Percentiles rank a stretch among this genome's conserved stretches.
phyloP scores from a whole-genome alignment of 1,140 invertebrate species.

The Sycophaga agraensis region DNA sequence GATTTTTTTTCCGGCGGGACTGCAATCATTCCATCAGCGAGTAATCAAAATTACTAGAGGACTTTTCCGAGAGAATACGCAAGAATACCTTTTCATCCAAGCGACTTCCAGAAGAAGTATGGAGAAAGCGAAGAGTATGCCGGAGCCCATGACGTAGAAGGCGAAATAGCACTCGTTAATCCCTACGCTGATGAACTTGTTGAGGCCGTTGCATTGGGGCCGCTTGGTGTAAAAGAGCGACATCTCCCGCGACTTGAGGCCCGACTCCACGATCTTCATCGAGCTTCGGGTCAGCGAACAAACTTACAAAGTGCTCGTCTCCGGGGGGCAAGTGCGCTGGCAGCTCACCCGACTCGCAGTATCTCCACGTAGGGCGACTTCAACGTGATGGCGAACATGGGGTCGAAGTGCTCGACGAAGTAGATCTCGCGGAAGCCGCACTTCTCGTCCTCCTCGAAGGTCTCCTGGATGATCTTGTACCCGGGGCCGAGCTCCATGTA shows the following conservation, averaged over 20 bases:
- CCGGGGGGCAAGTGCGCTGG: too few relatives aligned
- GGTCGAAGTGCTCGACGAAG: slow-evolving; percentile 62
- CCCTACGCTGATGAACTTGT: slow-evolving; percentile 62
- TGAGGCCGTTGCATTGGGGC: slow-evolving; percentile 59
- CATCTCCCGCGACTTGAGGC: slow-evolving; percentile 62
- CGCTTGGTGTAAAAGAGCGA: slow-evolving; percentile 62
- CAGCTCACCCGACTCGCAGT: slow-evolving; percentile 64
- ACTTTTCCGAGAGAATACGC: too few relatives aligned
- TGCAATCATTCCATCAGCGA: too few relatives aligned
- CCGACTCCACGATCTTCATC: slow-evolving; percentile 63
- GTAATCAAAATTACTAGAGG: too few relatives aligned
- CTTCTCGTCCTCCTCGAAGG: slow-evolving; percentile 65
- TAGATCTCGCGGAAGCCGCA: slow-evolving; percentile 64
- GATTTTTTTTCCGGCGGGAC: too few relatives aligned
- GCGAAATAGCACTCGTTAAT: slow-evolving; percentile 61
- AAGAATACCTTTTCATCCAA: slow-evolving; percentile 10
- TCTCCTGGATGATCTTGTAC: slow-evolving; percentile 64
- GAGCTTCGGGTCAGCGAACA: slow-evolving; percentile 47
- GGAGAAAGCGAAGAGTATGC: slow-evolving; percentile 24
- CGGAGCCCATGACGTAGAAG: slow-evolving; percentile 41
- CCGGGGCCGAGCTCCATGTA: slow-evolving; percentile 64
- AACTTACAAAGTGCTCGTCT: too few relatives aligned
- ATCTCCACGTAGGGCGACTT: slow-evolving; percentile 63
- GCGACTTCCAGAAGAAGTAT: slow-evolving; percentile 33
- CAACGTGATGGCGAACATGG: slow-evolving; percentile 61